These are phyloP conservation scores for Phrixothrix hirtus DNA, from an alignment of 2,888 invertebrate genomes.

Conservation along the genomic window DNA sequence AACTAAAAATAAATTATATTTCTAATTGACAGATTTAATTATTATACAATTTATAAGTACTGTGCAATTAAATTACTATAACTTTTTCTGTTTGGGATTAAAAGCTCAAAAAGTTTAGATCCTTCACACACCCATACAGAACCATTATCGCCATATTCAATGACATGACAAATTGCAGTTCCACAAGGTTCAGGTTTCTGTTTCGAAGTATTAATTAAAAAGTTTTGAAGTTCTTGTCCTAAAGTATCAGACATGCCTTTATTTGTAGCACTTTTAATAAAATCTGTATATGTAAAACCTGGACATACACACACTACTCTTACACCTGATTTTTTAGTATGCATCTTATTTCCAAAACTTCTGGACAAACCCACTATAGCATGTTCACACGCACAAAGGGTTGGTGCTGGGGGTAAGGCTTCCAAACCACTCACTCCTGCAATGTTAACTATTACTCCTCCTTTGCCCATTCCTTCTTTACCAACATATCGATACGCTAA, in stretches of 20 bases:
- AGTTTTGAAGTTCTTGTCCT: constrained; percentile 36
- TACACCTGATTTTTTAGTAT: constrained; percentile 47
- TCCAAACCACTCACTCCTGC: constrained; percentile 58
- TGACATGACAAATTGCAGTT: constrained; percentile 45
- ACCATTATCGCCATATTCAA: constrained; percentile 46
- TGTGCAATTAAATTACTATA: constrained; percentile 37
- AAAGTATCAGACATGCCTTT: constrained; percentile 40
- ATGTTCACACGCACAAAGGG: constrained; percentile 55
- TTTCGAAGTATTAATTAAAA: constrained; percentile 35
- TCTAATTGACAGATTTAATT: too few species aligned
- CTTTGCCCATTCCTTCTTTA: constrained; percentile 52
- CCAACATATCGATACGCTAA: constrained; percentile 54
- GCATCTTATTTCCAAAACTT: constrained; percentile 48
- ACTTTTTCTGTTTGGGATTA: constrained; percentile 39
- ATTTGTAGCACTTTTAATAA: constrained; percentile 42
- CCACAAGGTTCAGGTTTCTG: constrained; percentile 48
- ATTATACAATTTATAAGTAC: constrained; percentile 31
- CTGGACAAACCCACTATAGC: constrained; percentile 49
- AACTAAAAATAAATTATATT: too few species aligned
- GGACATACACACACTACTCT: constrained; percentile 53
- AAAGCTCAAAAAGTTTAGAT: constrained; percentile 41
- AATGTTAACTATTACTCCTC: constrained; percentile 60
- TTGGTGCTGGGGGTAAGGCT: constrained; percentile 55
- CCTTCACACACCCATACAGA: constrained; percentile 52
- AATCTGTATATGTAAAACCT: constrained; percentile 49